These are phyloP conservation scores for Cyprinella venusta DNA, from an alignment of 2,797 vertebrate genomes.

Conservation along the genomic window DNA sequence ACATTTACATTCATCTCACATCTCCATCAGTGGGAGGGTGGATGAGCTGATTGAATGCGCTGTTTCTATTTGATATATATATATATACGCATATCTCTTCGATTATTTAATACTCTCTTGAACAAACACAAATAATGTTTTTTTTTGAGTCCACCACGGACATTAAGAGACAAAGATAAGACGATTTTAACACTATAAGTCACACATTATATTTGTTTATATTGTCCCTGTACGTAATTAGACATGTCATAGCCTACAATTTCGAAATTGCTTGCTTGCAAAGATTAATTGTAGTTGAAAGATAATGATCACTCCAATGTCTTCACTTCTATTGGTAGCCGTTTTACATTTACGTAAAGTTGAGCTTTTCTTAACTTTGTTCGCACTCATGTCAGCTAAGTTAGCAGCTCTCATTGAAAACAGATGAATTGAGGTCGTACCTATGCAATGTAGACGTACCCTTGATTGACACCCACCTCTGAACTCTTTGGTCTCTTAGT, in stretches of 20 bases:
- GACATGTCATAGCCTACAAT: not conserved
- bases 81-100: not conserved
- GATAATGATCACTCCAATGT: not conserved
- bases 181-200: not conserved
- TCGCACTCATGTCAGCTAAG: not conserved
- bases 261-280: not conserved
- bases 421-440: not conserved
- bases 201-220: not conserved
- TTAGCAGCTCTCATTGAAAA: not conserved
- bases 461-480: not conserved
- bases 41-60: slow-evolving; percentile 6
- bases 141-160: not conserved
- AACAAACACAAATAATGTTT: not conserved
- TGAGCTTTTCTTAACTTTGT: not conserved
- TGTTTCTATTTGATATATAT: not conserved
- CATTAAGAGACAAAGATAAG: not conserved
- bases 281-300: not conserved
- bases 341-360: not conserved
- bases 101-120: not conserved
- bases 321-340: not conserved
- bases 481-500: slow-evolving; percentile 1
- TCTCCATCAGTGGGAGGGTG: slow-evolving; percentile 14
- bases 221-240: not conserved
- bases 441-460: not conserved
- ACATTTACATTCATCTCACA: slow-evolving; percentile 5